Conservation (phyloP, 2,797 vertebrate genomes). For the Hoplostethus mediterraneus region DNA sequence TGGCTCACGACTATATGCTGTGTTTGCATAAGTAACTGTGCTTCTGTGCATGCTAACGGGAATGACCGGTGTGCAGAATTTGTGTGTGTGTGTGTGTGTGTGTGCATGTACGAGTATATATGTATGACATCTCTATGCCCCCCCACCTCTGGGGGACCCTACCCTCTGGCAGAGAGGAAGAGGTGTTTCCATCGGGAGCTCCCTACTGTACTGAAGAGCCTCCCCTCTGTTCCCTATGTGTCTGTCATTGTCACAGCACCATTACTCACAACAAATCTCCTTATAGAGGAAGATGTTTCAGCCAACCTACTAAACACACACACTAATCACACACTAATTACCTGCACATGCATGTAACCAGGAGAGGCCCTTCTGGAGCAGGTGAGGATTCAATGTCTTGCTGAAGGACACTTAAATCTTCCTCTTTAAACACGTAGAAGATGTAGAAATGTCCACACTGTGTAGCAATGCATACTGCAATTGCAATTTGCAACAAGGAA, state of each 20-base stretch:
- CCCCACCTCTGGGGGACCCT: slow-evolving; percentile 8
- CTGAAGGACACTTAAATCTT: too few species aligned
- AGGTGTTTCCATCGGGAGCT: slow-evolving; percentile 36
- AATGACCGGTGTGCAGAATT: not conserved
- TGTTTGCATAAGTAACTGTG: not conserved
- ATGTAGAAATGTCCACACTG: too few species aligned
- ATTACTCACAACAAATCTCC: slow-evolving; percentile 26
- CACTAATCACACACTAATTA: too few species aligned
- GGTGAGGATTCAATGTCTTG: too few species aligned
- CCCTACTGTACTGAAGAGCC: slow-evolving; percentile 23
- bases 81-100: too few species aligned
- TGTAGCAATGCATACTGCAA: too few species aligned
- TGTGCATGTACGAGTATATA: slow-evolving; percentile 15
- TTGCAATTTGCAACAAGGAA: too few species aligned
- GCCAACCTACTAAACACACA: too few species aligned
- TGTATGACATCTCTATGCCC: slow-evolving; percentile 43
- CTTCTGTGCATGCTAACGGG: not conserved
- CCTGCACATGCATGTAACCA: too few species aligned
- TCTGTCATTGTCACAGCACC: slow-evolving; percentile 20
- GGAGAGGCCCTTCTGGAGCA: too few species aligned
- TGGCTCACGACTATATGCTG: slow-evolving; percentile 2
- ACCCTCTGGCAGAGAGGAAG: slow-evolving; percentile 43
- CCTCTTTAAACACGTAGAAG: too few species aligned
- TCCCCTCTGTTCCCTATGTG: slow-evolving; percentile 29
- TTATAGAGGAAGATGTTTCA: too few species aligned